These are phyloP conservation scores for Mycteria americana DNA, from an alignment of 2,797 vertebrate genomes.

Conservation along the genomic window DNA sequence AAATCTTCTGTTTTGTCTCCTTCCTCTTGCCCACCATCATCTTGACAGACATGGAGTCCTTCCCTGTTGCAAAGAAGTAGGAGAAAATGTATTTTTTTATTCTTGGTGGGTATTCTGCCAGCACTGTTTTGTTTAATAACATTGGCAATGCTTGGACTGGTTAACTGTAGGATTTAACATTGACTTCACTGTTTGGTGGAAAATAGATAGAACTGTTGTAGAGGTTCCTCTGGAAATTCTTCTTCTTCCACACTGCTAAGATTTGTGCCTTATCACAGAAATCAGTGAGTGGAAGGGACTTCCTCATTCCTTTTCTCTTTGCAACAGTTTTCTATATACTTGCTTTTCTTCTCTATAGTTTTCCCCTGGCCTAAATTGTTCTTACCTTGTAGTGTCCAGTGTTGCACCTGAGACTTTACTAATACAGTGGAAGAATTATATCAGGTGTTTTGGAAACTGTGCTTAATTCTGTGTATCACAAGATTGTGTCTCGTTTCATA, in stretches of 20 bases:
- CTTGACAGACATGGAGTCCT: neutral
- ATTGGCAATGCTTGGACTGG: neutral
- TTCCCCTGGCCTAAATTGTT: neutral
- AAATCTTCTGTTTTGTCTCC: neutral
- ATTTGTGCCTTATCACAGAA: neutral
- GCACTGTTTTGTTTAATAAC: neutral
- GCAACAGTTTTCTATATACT: neutral
- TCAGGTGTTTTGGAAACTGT: neutral
- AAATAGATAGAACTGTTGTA: neutral
- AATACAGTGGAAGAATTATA: neutral
- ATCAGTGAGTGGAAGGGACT: neutral
- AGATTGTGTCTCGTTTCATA: neutral
- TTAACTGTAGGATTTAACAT: neutral
- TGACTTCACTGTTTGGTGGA: neutral
- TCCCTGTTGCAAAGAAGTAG: neutral
- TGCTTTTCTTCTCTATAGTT: neutral
- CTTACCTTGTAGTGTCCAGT: neutral
- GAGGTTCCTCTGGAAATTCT: neutral
- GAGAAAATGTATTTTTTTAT: neutral
- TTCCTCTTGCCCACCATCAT: neutral
- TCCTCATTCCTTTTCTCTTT: neutral
- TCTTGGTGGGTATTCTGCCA: neutral
- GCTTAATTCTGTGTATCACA: neutral
- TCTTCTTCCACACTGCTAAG: neutral
- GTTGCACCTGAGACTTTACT: neutral